Percentiles rank a stretch among this genome's conserved stretches.
These are phyloP conservation scores for Leptodirus hochenwartii DNA, from an alignment of 2,888 invertebrate species.

Conservation along the genomic window DNA sequence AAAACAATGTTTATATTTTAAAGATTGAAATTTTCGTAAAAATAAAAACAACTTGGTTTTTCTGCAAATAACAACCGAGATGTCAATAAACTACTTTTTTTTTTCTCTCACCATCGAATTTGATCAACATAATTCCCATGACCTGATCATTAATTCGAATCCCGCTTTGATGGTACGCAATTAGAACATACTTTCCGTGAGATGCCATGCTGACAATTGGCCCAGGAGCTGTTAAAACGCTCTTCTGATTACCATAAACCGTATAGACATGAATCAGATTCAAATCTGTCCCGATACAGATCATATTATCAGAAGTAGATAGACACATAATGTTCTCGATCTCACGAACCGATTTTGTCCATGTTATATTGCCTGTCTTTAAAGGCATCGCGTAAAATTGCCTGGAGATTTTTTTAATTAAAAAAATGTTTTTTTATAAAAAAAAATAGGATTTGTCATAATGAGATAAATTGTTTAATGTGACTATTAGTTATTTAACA, in stretches of 20 bases:
- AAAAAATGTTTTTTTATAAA: no score
- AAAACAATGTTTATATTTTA: not conserved
- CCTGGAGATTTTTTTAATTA: conserved; percentile 34
- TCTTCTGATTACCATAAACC: conserved; percentile 72
- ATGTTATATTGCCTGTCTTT: conserved; percentile 63
- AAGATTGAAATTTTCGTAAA: conserved; percentile 1
- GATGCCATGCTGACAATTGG: conserved; percentile 50
- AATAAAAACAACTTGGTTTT: conserved; percentile 1
- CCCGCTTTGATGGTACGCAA: conserved; percentile 39
- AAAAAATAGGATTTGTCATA: no score
- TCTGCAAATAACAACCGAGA: no score
- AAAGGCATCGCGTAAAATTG: conserved; percentile 60
- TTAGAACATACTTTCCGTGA: conserved; percentile 37
- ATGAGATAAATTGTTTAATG: no score
- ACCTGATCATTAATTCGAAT: conserved; percentile 31
- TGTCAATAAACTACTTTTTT: not conserved
- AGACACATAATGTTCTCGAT: conserved; percentile 59
- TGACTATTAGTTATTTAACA: no score
- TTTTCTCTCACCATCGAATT: conserved; percentile 24
- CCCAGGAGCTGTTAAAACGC: conserved; percentile 54
- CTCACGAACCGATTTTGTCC: conserved; percentile 60
- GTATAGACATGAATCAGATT: conserved; percentile 69
- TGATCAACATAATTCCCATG: conserved; percentile 34
- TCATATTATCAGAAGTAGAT: conserved; percentile 48
- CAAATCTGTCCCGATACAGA: conserved; percentile 61